Evolutionary conservation across 2,888 invertebrate genomes (phyloP).

Genomic region (Dicyrtoma fusca): DNA sequence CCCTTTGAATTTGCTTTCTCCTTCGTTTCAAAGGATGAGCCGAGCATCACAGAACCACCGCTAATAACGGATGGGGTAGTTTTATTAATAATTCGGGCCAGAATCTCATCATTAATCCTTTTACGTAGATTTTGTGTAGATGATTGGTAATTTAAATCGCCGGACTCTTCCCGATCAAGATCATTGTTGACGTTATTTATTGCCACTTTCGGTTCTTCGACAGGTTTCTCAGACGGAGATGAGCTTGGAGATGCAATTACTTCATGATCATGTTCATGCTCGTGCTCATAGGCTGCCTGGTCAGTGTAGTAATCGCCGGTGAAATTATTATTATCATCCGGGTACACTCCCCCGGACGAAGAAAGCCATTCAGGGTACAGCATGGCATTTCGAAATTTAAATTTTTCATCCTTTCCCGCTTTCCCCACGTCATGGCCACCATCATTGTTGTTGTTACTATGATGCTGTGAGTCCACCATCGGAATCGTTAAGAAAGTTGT

Average conservation of each 20-base stretch:
- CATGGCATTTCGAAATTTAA: slow-evolving; percentile 6
- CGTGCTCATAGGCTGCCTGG: slow-evolving; percentile 8
- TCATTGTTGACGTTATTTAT: too few species aligned
- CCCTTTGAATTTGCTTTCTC: too few species aligned
- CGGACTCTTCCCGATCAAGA: not conserved
- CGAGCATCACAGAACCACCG: too few species aligned
- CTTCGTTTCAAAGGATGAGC: too few species aligned
- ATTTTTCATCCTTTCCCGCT: not conserved
- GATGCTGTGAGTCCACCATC: not conserved
- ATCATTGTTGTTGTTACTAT: too few species aligned
- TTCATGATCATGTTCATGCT: not conserved
- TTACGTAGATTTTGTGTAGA: slow-evolving; percentile 21
- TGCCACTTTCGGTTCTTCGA: not conserved
- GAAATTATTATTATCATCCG: slow-evolving; percentile 34
- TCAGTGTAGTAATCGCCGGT: slow-evolving; percentile 17
- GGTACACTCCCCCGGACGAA: slow-evolving; percentile 42
- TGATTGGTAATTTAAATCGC: too few species aligned
- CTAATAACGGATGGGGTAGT: not conserved
- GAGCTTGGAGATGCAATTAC: not conserved
- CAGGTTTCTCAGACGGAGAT: not conserved
- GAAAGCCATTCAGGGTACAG: slow-evolving; percentile 54
- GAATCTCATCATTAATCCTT: slow-evolving; percentile 29
- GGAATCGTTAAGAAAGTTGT: too few species aligned
- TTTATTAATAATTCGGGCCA: slow-evolving; percentile 14
- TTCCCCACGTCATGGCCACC: not conserved